Percentiles rank a stretch among this genome's conserved stretches.
Conservation (phyloP, 92 coral and sea anemone genomes). For the Palythoa caribaeorum region DNA sequence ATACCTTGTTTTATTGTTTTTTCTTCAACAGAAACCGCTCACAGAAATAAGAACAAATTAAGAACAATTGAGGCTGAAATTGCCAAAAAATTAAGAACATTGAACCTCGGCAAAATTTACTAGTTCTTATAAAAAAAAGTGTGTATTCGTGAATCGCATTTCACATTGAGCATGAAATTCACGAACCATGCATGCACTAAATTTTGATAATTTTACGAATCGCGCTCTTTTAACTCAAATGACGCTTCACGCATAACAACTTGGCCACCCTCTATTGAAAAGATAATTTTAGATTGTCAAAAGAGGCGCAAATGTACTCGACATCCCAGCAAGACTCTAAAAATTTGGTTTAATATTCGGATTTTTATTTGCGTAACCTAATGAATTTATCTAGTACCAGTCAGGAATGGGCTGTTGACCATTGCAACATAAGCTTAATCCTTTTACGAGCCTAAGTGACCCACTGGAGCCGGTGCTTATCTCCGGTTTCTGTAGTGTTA, state of each 20-base stretch:
- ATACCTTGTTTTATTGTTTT: too few relatives aligned
- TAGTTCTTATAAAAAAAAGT: too few relatives aligned
- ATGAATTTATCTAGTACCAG: not conserved
- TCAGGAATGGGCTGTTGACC: constrained; percentile 6
- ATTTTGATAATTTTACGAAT: not conserved
- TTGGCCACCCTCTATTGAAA: not conserved
- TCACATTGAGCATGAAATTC: not conserved
- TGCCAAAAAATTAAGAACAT: too few relatives aligned
- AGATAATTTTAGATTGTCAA: constrained; percentile 5
- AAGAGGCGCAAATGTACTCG: not conserved
- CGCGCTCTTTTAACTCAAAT: not conserved
- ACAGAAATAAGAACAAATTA: too few relatives aligned
- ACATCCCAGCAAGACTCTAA: not conserved
- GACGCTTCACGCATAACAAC: not conserved
- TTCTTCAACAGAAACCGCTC: too few relatives aligned
- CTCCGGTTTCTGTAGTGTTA: too few relatives aligned
- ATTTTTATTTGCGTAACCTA: not conserved
- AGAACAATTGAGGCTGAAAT: too few relatives aligned
- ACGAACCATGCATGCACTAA: constrained; percentile 1
- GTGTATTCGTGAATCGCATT: not conserved
- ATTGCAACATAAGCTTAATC: too few relatives aligned
- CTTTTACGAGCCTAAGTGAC: too few relatives aligned
- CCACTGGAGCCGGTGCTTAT: too few relatives aligned
- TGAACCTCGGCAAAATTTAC: too few relatives aligned
- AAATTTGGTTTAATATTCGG: not conserved